Conservation (phyloP, 2,888 invertebrate species). For the Acanthacorydalis orientalis region DNA sequence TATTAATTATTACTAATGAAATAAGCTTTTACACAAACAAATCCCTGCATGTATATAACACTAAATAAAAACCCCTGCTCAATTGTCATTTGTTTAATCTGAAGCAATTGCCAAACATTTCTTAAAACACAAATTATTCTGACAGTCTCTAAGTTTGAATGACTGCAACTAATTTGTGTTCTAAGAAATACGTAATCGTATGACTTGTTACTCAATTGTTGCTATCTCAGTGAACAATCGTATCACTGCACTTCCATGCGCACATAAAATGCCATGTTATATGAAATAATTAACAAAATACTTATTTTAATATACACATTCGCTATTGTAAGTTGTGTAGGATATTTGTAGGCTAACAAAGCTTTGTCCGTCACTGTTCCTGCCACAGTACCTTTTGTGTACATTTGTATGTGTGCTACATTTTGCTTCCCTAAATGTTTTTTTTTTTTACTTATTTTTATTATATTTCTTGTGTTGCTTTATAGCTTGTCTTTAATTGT, state of each 20-base stretch:
- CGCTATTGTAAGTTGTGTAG: not conserved
- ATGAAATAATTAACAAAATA: not conserved
- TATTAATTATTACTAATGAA: slow-evolving; percentile 1
- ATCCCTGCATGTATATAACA: slow-evolving; percentile 4
- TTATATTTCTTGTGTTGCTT: too few species aligned
- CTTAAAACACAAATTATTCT: too few species aligned
- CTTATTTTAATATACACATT: not conserved
- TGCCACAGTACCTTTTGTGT: slow-evolving; percentile 18
- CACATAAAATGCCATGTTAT: not conserved
- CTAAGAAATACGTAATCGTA: too few species aligned
- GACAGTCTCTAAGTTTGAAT: too few species aligned
- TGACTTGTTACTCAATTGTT: too few species aligned
- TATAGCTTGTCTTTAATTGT: too few species aligned
- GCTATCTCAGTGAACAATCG: too few species aligned
- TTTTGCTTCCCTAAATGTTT: too few species aligned
- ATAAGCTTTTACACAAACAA: slow-evolving; percentile 1
- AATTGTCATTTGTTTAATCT: not conserved
- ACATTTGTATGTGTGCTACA: not conserved
- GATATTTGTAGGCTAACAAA: not conserved
- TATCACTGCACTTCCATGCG: not conserved
- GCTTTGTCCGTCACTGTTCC: slow-evolving; percentile 31
- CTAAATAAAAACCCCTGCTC: slow-evolving; percentile 1
- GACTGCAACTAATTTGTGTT: too few species aligned
- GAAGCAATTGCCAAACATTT: too few species aligned
- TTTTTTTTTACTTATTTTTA: too few species aligned